Evolutionary conservation across 1,140 invertebrate genomes (phyloP), one percentile per base, ranked within the genome.

Genomic region (Pomacea maculata): DNA sequence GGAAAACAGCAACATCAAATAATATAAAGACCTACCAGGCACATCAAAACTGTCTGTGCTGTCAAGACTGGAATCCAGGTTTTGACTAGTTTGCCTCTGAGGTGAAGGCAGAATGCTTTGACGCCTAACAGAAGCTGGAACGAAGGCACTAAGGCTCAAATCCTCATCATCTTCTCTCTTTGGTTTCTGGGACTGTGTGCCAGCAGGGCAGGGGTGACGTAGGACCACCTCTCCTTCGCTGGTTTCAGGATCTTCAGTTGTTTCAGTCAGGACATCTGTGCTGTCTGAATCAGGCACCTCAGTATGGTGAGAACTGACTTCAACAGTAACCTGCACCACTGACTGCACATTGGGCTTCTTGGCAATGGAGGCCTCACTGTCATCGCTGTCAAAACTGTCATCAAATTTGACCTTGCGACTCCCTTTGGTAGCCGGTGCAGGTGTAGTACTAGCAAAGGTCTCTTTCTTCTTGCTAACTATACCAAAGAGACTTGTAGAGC

Each of bases 121-220:
- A 78, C 85, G 80, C 17, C 89, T 81, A 0, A 88, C 87, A 74
- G 88, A 87, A 11, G 83, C 86, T 0, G 89, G 86, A 1, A 90
- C 89, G 84, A 90, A 90, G 8, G 87, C 88, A 82, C 87, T 88
- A 61, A 90, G 75, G 76, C 88, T 90, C 54, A 89, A 83, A 75
- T 90, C 89, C 81, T 89, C 89, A 81, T 84, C 82, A 80, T 88
- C 87, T 25, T 83, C 80, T 21, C 82, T 81, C 34, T 82, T 55
- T 6, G 76, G 52, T 29, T 71, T 54, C 11, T 25, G 17, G 11
- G 52, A 34, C 45, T 57, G 65, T 8, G 8, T 3, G 14, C 12
- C 29, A 21, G 19, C 52, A 11, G 77, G 65, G 29, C 77, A 65
- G 29, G 77, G 77, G 17, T 67, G 77, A 17, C 65, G 52, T 17